These are phyloP conservation scores for Plebejus argus DNA, from an alignment of 2,888 invertebrate genomes.

Conservation along the genomic window DNA sequence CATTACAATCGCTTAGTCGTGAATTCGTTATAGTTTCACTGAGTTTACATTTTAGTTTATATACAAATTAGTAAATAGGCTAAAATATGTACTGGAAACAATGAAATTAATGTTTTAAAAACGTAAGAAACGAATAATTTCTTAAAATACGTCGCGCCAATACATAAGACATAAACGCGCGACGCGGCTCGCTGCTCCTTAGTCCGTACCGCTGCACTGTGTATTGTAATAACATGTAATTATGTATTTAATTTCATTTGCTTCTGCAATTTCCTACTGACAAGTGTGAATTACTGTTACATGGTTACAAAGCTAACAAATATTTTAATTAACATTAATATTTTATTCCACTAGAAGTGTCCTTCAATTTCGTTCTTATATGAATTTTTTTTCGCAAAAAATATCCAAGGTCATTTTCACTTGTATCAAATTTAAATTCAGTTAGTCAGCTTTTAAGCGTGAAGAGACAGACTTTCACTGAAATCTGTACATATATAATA, in stretches of 20 bases:
- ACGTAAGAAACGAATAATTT: too few relatives aligned
- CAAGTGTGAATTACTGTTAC: not conserved
- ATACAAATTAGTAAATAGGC: too few relatives aligned
- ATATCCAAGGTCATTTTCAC: not conserved
- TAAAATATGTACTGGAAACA: not conserved
- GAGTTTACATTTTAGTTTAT: too few relatives aligned
- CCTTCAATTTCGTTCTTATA: not conserved
- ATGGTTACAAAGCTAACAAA: not conserved
- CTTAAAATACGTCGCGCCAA: not conserved
- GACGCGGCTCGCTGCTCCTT: not conserved
- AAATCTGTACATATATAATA: too few relatives aligned
- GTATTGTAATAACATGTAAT: not conserved
- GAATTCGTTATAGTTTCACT: too few relatives aligned
- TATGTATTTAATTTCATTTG: constrained; percentile 3
- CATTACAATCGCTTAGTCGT: too few relatives aligned
- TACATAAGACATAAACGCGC: not conserved
- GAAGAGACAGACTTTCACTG: too few relatives aligned
- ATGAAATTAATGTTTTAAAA: too few relatives aligned
- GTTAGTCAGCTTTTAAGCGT: too few relatives aligned
- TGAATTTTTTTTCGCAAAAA: not conserved
- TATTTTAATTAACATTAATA: not conserved
- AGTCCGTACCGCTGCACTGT: not conserved
- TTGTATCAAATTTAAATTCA: not conserved
- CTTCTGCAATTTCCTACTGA: constrained; percentile 4
- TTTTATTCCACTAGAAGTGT: not conserved